Conservation (phyloP, 2,113 vertebrate species). For the Sceloporus tristichus region DNA sequence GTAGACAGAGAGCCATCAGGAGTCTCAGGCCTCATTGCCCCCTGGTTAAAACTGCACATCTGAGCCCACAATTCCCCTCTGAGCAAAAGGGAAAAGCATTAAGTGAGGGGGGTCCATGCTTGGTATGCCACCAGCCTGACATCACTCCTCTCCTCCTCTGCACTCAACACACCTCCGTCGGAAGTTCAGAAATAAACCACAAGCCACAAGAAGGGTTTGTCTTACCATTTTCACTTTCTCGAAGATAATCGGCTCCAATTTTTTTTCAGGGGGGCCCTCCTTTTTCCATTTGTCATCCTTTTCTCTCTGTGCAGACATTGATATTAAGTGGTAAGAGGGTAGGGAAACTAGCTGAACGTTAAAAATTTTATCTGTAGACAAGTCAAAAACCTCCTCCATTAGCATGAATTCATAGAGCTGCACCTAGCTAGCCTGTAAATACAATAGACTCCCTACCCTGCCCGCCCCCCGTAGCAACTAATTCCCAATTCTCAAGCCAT, state of each 20-base stretch:
- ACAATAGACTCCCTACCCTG: not conserved
- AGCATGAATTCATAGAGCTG: not conserved
- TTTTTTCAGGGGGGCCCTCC: constrained; percentile 83
- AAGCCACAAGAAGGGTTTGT: not conserved
- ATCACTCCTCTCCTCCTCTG: not conserved
- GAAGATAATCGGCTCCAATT: constrained; percentile 91
- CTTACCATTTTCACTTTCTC: constrained; percentile 98
- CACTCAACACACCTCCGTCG: not conserved
- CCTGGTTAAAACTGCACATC: not conserved
- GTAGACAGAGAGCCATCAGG: not conserved
- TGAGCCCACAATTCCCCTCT: not conserved
- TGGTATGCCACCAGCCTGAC: not conserved
- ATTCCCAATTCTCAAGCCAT: not conserved
- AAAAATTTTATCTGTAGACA: not conserved
- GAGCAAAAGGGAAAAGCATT: too few relatives aligned
- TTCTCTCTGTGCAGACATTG: constrained; percentile 85
- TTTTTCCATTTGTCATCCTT: constrained; percentile 86
- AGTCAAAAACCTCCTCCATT: not conserved
- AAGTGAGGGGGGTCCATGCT: too few relatives aligned
- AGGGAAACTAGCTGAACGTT: not conserved
- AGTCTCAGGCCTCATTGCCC: not conserved
- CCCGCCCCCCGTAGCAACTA: too few relatives aligned
- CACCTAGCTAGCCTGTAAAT: not conserved
- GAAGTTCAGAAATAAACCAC: not conserved
- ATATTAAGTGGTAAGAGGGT: not conserved